Evolutionary conservation across 2,888 invertebrate genomes (phyloP), one percentile per base, ranked within the genome.

Genomic region (Amphipyra tragopoginis): DNA sequence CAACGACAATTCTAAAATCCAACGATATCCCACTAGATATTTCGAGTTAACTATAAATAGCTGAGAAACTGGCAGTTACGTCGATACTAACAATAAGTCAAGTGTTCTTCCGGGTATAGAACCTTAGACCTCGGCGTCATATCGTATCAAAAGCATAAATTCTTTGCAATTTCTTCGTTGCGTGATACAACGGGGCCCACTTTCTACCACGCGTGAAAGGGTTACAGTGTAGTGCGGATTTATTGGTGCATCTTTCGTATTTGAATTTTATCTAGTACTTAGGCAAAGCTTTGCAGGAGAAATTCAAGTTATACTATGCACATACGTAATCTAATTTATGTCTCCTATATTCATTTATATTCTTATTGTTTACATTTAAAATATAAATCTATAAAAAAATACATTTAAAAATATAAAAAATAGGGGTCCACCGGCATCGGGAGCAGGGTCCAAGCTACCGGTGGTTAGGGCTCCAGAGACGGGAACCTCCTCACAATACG

Each of bases 161-260:
- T 93, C 94, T 94, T 94, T 93, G 88, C 93, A 86, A 93, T 93
- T 93, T 91, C 92, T 93, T 91, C 83, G 89, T 94, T 93, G 94
- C 94, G 94, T 94, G 94, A 87, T 89, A 84, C 81, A 78, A 84
- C 76, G 88, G 90, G 90, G 87, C 91, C 93, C 89, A 94, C 93
- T 94, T 94, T 94, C 94, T 93, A 93, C 88, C 91, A 93, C 93
- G 94, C 94, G 93, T 94, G 92, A 89, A 92, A 93, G 91, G 90
- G 84, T 76, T 92, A 86, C 86, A 90, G 73, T 87, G 80, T 59
- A 52, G 80, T 65, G 77, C 83, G 87, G 72, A 59, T 56, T 61
- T 75, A 81, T 78, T 60, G 39, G 33, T n/a, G 34, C 47, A 52
- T 42, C 38, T 49, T 52, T 6, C 0, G 8, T 39, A 3, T 52